Percentiles rank a stretch among this genome's conserved stretches.
Evolutionary conservation across 2,888 invertebrate species (phyloP).

Genomic region (Apotomis capreana): DNA sequence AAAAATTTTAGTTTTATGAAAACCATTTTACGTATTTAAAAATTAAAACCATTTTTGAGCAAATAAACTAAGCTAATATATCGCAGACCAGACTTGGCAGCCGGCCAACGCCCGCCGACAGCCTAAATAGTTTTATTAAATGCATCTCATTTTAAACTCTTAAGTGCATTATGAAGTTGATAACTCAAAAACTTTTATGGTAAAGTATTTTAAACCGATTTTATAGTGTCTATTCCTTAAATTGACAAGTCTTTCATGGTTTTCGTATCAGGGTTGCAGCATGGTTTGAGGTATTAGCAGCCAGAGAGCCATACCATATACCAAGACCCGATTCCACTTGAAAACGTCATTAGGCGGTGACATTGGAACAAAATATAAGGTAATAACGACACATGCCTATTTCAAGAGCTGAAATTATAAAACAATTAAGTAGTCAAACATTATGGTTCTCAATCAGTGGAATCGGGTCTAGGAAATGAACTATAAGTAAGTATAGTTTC

Average conservation of each 20-base stretch:
- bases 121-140: constrained; percentile 43
- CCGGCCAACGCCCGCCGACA: constrained; percentile 36
- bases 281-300: no score
- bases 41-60: constrained; percentile 10
- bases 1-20: background rate
- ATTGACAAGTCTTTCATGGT: background rate
- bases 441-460: no score
- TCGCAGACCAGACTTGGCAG: constrained; percentile 39
- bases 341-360: no score
- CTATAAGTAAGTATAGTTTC: no score
- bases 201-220: background rate
- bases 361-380: no score
- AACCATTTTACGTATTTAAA: background rate
- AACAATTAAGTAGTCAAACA: no score
- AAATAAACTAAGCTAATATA: constrained; percentile 41
- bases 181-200: constrained; percentile 10
- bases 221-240: background rate
- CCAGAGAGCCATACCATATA: no score
- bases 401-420: no score
- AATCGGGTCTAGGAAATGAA: no score
- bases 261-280: no score
- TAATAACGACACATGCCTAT: no score
- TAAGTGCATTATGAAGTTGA: constrained; percentile 37
- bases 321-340: no score
- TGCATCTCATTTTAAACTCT: constrained; percentile 31